These are phyloP conservation scores for Eubasilissa regina DNA, from an alignment of 1,140 invertebrate species.

Conservation along the genomic window DNA sequence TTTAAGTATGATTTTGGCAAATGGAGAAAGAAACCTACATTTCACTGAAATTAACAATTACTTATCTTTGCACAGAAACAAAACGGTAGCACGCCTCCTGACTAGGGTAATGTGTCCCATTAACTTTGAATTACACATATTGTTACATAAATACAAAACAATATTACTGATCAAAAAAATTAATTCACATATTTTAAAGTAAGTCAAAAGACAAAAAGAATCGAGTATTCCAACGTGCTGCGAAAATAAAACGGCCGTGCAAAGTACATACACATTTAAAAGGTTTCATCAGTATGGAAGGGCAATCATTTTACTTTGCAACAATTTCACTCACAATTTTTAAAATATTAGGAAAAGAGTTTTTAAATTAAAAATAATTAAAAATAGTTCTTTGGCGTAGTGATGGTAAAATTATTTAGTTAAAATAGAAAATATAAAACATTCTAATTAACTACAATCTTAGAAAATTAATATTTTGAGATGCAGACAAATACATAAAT, in stretches of 20 bases:
- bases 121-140: background rate
- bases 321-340: conserved; percentile 5
- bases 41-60: too few relatives aligned
- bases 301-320: background rate
- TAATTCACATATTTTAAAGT: too few relatives aligned
- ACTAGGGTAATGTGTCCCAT: background rate
- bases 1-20: too few relatives aligned
- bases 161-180: too few relatives aligned
- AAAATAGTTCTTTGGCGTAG: conserved; percentile 33
- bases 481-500: conserved; percentile 6
- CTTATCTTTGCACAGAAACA: too few relatives aligned
- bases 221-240: too few relatives aligned
- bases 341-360: conserved; percentile 5
- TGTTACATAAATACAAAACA: too few relatives aligned
- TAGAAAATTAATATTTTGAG: conserved; percentile 18
- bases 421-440: background rate
- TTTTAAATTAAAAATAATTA: conserved; percentile 22
- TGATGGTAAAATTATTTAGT: conserved; percentile 1
- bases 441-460: conserved; percentile 28
- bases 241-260: too few relatives aligned
- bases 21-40: too few relatives aligned
- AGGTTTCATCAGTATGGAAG: background rate
- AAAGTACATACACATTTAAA: background rate
- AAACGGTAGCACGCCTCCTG: too few relatives aligned
- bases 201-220: background rate